Evolutionary conservation across 2,888 invertebrate genomes (phyloP), one percentile per base, ranked within the genome.

Genomic region (Brachycybe producta): DNA sequence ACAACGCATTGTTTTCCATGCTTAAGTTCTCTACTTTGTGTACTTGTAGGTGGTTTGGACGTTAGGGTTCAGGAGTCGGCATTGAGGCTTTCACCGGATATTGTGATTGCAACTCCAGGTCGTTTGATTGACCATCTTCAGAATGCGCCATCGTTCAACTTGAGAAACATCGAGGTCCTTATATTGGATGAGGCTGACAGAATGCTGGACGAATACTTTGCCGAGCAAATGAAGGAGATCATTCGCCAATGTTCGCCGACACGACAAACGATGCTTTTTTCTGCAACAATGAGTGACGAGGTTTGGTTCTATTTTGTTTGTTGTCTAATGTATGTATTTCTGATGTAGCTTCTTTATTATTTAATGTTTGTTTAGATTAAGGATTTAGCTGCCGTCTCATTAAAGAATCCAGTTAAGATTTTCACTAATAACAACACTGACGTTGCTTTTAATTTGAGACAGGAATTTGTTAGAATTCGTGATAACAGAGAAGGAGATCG

Each of bases 281-380:
- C 97, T 0, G 98, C 98, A 30, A 98, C 98, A 13, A 97, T 98
- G 95, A 92, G 92, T n/a, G 95, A 95, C 49, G 81, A 87, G 68
- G 95, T 95, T 52, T 54, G 24, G 4, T 27, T 15, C 15, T 32
- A 7, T 27, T 28, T 5, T 5, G 7, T 19, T 49, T 26, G 2
- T 7, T 46, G 11, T 8, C 17, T 36, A 27, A 28, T 17, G 4
- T 23, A 21, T 30, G 30, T 23, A 30, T 49, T 17, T 15, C 19
- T 21, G 36, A 13, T 21, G 3, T 17, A 4, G 4, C 19, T n/a
- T n/a, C 35, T 26, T 13, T 19, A 46, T 36, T 24, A 13, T 26
- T n/a, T 23, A 5, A 17, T 44, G 21, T 43, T 45, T 56, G 35
- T n/a, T n/a, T 53, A 71, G 68, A 70, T 74, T 0, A 83, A 90